Evolutionary conservation across 2,797 vertebrate genomes (phyloP), one percentile per base, ranked within the genome.

Genomic region (Pipistrellus kuhlii): DNA sequence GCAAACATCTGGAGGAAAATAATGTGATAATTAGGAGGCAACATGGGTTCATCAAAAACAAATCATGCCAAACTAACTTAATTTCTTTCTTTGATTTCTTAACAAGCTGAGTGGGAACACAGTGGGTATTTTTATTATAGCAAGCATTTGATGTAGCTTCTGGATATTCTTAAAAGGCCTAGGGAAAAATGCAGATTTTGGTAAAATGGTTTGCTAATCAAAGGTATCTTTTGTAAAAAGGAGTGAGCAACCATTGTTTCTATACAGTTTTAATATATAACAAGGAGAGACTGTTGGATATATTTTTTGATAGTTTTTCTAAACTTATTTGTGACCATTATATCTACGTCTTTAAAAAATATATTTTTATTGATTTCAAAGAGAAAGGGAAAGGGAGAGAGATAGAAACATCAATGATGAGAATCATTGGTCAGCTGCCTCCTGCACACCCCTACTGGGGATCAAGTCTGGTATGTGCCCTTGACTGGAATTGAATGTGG

Each of bases 31-130:
- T 90, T 96, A 96, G 84, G 83, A 94, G 89, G 64, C 90, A 85
- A 89, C 92, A 75, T 71, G 96, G 80, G 94, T 94, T 96, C 94
- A 97, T 90, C 90, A 93, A 96, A 96, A 95, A 92, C 94, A 96
- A 96, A 96, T 97, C 73, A 92, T 96, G 86, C 91, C 95, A 97
- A 96, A 95, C 89, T 91, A 95, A 96, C 76, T 92, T 92, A 90
- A 95, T 97, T 96, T 94, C 94, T 97, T 95, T 94, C 90, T 95
- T 95, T 96, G 97, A 97, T 97, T 97, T 88, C 88, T 94, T 95
- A 96, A 95, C 90, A 93, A 95, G 93, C 88, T 94, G 85, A 96
- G 71, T 73, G 94, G 71, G 85, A 95, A 84, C 93, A 93, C 94
- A 88, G 95, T 92, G 95, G 96, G 93, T 75, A 86, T 97, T 92